Conservation (phyloP, 1,140 invertebrate species). For the Carcinoscorpius rotundicauda region DNA sequence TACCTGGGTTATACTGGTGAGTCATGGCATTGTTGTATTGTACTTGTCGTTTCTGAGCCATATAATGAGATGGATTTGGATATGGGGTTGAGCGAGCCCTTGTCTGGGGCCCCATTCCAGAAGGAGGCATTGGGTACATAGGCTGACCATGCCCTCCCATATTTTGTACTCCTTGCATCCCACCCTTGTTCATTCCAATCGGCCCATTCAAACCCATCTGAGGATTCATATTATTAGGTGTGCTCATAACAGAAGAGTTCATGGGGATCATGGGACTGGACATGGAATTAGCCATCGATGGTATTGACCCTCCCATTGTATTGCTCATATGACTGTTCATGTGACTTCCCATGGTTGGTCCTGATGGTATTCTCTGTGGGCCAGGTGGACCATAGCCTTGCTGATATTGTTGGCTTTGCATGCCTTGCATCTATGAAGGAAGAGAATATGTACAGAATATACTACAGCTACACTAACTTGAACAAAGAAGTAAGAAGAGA, state of each 20-base stretch:
- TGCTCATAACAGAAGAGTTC: constrained; percentile 19
- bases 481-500: too few relatives aligned
- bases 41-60: constrained; percentile 53
- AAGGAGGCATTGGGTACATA: constrained; percentile 22
- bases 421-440: constrained; percentile 22
- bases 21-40: constrained; percentile 18
- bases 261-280: constrained; percentile 3
- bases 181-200: constrained; percentile 17
- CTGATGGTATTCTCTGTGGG: constrained; percentile 21
- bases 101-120: constrained; percentile 11
- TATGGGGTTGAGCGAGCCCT: constrained; percentile 60
- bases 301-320: constrained; percentile 16
- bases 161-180: too few relatives aligned
- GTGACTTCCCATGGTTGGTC: constrained; percentile 14
- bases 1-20: constrained; percentile 11
- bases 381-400: constrained; percentile 3
- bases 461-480: neutral
- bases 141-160: neutral
- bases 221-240: constrained; percentile 15
- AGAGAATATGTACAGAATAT: neutral
- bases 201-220: constrained; percentile 26
- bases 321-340: constrained; percentile 18
- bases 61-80: constrained; percentile 63
- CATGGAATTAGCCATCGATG: constrained; percentile 19
- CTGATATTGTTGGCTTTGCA: constrained; percentile 30